Evolutionary conservation across 2,113 vertebrate genomes (phyloP).

Genomic region (Poecilia latipinna): DNA sequence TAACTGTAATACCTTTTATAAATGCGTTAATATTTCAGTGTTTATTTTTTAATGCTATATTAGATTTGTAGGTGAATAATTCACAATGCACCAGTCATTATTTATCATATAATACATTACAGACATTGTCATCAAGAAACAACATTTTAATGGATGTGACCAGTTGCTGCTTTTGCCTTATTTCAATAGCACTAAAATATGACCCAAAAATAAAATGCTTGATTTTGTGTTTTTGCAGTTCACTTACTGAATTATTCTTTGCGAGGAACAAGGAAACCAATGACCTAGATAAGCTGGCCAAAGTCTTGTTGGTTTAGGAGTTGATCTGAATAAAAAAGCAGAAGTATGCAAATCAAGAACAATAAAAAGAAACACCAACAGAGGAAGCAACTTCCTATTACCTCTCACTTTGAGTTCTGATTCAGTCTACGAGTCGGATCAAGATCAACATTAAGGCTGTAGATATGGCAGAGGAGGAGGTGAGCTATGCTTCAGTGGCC

Average conservation of each 20-base stretch:
- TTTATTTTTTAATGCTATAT: too few relatives aligned
- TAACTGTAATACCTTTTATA: too few relatives aligned
- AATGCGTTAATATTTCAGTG: too few relatives aligned
- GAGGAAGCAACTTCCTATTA: neutral
- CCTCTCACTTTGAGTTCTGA: neutral
- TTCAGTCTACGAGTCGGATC: neutral
- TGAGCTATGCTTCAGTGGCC: slow-evolving; percentile 35
- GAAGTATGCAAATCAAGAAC: neutral
- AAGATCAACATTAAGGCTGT: neutral
- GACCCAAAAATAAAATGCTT: too few relatives aligned
- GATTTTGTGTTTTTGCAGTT: too few relatives aligned
- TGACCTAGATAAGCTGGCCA: neutral
- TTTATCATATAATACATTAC: too few relatives aligned
- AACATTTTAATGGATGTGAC: too few relatives aligned
- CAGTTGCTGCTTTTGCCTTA: too few relatives aligned
- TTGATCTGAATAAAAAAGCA: neutral
- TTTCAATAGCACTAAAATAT: too few relatives aligned
- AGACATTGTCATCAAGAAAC: too few relatives aligned
- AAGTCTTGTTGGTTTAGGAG: neutral
- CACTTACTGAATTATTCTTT: neutral
- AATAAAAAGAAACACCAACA: accelerated
- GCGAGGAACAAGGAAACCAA: neutral
- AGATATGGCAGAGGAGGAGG: slow-evolving; percentile 26
- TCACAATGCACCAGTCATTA: too few relatives aligned
- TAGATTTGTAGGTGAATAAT: too few relatives aligned